Evolutionary conservation across 2,888 invertebrate species (phyloP).

Genomic region (Fabriciana adippe): DNA sequence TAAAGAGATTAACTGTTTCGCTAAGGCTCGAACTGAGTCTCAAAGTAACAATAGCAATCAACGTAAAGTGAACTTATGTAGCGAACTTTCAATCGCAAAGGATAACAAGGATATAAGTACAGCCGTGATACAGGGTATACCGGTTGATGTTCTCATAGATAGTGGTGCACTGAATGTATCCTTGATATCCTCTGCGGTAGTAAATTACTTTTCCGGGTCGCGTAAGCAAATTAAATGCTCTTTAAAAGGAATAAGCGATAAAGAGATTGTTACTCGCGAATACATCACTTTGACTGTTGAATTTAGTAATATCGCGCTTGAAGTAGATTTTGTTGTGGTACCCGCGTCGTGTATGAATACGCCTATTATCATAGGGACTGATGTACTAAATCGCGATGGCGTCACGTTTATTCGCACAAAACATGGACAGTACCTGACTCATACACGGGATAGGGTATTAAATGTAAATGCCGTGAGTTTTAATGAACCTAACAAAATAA

Average conservation of each 20-base stretch:
- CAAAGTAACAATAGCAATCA: conserved; percentile 6
- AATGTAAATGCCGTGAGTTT: background rate
- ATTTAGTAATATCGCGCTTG: conserved; percentile 36
- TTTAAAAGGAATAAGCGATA: conserved; percentile 32
- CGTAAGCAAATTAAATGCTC: conserved; percentile 14
- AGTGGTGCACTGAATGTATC: conserved; percentile 39
- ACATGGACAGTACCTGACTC: conserved; percentile 30
- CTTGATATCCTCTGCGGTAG: conserved; percentile 32
- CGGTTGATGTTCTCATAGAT: conserved; percentile 42
- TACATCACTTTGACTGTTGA: conserved; percentile 34
- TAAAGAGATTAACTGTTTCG: conserved; percentile 38
- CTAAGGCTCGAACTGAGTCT: conserved; percentile 25
- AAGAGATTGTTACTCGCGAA: conserved; percentile 20
- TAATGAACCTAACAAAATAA: conserved; percentile 13
- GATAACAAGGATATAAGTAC: conserved; percentile 31
- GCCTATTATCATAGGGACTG: conserved; percentile 42
- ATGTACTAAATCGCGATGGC: conserved; percentile 43
- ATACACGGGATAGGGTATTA: conserved; percentile 19
- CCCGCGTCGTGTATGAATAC: conserved; percentile 35
- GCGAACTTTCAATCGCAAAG: background rate
- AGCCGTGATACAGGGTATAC: conserved; percentile 31
- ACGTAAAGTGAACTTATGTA: conserved; percentile 40
- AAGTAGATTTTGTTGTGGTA: conserved; percentile 40
- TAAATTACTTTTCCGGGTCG: conserved; percentile 30
- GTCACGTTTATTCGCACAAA: conserved; percentile 39